These are phyloP conservation scores for Lithobates sylvaticus DNA, from an alignment of 2,797 vertebrate species.

Conservation along the genomic window DNA sequence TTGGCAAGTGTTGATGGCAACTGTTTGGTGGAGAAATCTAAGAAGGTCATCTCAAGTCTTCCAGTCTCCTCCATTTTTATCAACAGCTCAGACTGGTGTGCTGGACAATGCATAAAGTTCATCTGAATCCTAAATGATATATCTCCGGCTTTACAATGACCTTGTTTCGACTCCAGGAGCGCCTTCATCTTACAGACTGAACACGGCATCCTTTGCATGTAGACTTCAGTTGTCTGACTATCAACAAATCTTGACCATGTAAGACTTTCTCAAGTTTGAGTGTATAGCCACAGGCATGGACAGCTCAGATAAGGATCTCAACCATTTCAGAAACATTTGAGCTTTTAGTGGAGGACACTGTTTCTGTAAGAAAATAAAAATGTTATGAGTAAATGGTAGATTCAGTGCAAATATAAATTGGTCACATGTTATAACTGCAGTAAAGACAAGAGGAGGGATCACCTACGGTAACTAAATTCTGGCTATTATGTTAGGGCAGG, in stretches of 20 bases:
- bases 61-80: background rate
- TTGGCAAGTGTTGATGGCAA: constrained; percentile 11
- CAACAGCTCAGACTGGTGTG: background rate
- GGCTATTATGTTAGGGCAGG: background rate
- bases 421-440: background rate
- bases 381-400: background rate
- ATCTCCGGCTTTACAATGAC: background rate
- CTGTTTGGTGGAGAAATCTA: constrained; percentile 16
- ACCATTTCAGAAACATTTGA: constrained; percentile 77
- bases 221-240: constrained; percentile 19
- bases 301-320: constrained; percentile 79
- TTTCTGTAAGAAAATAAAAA: constrained; percentile 63
- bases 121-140: background rate
- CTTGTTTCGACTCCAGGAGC: background rate
- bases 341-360: constrained; percentile 61
- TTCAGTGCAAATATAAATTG: too few species aligned
- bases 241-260: background rate
- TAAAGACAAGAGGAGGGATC: too few species aligned
- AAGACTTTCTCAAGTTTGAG: constrained; percentile 29
- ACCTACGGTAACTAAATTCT: too few species aligned
- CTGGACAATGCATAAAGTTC: background rate
- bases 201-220: constrained; percentile 17
- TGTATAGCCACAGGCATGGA: background rate
- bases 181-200: background rate
- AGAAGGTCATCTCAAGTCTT: constrained; percentile 22